Evolutionary conservation across 2,113 vertebrate species (phyloP), one percentile per base, ranked within the genome.

Genomic region (Plestiodon gilberti): DNA sequence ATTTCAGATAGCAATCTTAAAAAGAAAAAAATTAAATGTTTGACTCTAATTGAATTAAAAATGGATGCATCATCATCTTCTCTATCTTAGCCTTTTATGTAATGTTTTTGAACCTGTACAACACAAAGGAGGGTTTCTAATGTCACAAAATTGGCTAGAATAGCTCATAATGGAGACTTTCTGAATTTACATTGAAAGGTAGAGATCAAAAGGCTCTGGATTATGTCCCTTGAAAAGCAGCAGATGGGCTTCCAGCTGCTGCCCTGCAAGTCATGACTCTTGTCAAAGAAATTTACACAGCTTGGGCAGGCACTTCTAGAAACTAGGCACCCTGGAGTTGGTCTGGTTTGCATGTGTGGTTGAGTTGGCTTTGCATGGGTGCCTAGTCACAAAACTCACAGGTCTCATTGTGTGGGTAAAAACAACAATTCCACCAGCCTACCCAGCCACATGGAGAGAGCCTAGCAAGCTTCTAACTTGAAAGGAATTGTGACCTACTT

Each of bases 11-110:
- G 30, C 43, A 52, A 48, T 78, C 73, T 85, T 25, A n/a, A 84
- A 92, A 84, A 23, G 75, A 55, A 55, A 55, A 55, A 55, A 55
- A 6, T 13, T 33, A 91, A 92, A 61, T 88, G 17, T 92, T 89
- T 87, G 67, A 15, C 35, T 59, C 84, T 82, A 85, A 83, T 77
- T 25, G 55, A 81, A 75, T n/a, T 23, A 55, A 85, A 85, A 69
- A 71, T 15, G 22, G 30, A 80, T 80, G 61, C 2, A 84, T 65
- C 75, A 70, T 17, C 89, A 48, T 35, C 43, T 62, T 61, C 28
- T 7, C 2, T 48, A 82, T 57, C 81, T n/a, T 5, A 57, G 48
- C 65, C 33, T 38, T 48, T 52, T 65, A 55, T 43, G 69, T n/a
- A 64, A 80, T 14, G 7, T n/a, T 17, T 64, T 64, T 79, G 78